phyloP scores from a whole-genome alignment of 1,140 invertebrate genomes.

The Saccostrea cuccullata region DNA sequence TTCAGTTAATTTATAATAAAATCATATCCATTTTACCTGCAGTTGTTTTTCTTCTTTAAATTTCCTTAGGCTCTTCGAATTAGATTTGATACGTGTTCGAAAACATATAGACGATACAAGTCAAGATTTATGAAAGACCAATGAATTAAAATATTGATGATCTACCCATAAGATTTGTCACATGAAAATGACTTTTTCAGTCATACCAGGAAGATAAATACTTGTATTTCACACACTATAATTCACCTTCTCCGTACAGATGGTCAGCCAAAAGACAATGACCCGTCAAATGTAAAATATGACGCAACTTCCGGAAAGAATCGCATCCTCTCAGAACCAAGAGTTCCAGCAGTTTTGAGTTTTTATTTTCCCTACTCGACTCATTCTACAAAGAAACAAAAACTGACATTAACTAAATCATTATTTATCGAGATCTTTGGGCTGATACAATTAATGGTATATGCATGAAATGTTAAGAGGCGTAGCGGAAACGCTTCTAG shows the following conservation, averaged over 20 bases:
- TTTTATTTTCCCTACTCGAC: conserved; percentile 46
- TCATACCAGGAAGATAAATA: too few species aligned
- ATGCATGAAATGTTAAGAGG: background rate
- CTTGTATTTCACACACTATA: background rate
- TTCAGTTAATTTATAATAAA: too few species aligned
- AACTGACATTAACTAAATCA: background rate
- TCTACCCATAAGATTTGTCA: too few species aligned
- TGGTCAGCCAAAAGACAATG: conserved; percentile 49
- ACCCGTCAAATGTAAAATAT: conserved; percentile 53
- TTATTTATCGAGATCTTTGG: background rate
- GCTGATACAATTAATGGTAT: too few species aligned
- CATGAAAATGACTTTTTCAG: too few species aligned
- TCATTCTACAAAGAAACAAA: conserved; percentile 41
- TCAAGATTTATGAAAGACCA: too few species aligned
- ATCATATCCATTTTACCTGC: too few species aligned
- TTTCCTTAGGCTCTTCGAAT: too few species aligned
- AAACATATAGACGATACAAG: too few species aligned
- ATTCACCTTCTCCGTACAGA: conserved; percentile 52
- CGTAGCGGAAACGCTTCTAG: background rate
- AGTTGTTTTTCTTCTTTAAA: too few species aligned
- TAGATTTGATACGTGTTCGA: too few species aligned
- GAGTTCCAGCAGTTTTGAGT: conserved; percentile 39
- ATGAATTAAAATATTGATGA: too few species aligned
- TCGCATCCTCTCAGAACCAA: conserved; percentile 47
- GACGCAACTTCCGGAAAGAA: conserved; percentile 53